Conservation (phyloP, 1,140 invertebrate species). For the Bombus pascuorum region DNA sequence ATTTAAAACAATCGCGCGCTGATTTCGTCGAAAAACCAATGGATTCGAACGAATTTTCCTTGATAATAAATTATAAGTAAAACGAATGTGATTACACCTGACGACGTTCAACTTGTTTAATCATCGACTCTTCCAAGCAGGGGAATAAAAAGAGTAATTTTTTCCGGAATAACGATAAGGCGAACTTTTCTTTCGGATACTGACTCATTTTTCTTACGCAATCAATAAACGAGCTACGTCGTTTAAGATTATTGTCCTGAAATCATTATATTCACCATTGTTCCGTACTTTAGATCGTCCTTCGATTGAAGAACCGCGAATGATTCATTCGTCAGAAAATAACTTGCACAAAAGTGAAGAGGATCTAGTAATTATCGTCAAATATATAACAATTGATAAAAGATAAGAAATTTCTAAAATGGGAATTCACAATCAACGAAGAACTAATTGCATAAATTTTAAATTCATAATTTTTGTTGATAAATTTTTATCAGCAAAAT, state of each 20-base stretch:
- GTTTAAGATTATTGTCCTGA: constrained; percentile 36
- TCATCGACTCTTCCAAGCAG: neutral
- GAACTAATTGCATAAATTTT: neutral
- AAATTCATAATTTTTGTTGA: neutral
- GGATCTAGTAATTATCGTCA: neutral
- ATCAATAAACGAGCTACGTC: neutral
- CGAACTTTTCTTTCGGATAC: neutral
- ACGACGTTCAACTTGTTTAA: neutral
- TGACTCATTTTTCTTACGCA: constrained; percentile 36
- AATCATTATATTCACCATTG: constrained; percentile 35
- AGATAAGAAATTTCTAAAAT: neutral
- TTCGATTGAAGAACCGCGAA: constrained; percentile 11
- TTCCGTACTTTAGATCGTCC: neutral
- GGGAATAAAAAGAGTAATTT: neutral
- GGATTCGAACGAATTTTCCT: neutral
- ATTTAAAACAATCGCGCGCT: neutral
- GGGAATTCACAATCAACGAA: neutral
- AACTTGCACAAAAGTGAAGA: no score
- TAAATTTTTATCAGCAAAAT: neutral
- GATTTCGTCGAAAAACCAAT: no score
- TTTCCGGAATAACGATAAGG: neutral
- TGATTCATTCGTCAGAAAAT: constrained; percentile 3
- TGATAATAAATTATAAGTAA: neutral
- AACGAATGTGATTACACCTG: neutral
- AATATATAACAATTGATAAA: no score